Evolutionary conservation across 2,113 vertebrate genomes (phyloP), one percentile per base, ranked within the genome.

Genomic region (Gambusia affinis): DNA sequence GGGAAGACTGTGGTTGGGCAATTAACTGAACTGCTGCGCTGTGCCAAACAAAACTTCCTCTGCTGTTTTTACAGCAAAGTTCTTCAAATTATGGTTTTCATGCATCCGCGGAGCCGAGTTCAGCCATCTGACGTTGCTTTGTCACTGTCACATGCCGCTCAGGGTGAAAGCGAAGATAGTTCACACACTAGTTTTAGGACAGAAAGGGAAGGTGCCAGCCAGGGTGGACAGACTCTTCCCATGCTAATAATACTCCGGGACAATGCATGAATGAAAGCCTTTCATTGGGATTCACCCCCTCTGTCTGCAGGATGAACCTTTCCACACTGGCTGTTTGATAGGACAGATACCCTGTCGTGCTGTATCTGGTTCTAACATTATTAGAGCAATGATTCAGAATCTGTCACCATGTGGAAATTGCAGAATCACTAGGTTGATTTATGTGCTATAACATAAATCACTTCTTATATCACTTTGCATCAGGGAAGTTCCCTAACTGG

Each of bases 41-140:
- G 70, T 78, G 94, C 94, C 94, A 95, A 95, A 86, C 84, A 93
- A 93, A 94, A 94, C 93, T 94, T 94, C 93, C 92, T 93, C 86
- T 82, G 71, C 78, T 93, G 92, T 94, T 94, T 93, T 93, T 90
- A 91, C 85, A 91, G 93, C 87, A 89, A 85, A 90, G 75, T 86
- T 85, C 87, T 90, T 81, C 80, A 89, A 92, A 89, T 93, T 87
- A 91, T 92, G 93, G 89, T 90, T 94, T 93, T 93, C 87, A 92
- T 90, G 85, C 82, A 76, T 69, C 87, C 79, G 61, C 87, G 68
- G 79, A 83, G 80, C 66, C 22, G 68, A 83, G 84, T 75, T 67
- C 31, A 84, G 72, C 66, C 80, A 66, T 79, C 85, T 73, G 85
- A 84, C 61, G 70, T 81, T 76, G 83, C 86, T 91, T 82, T 92